phyloP scores from a whole-genome alignment of 2,888 invertebrate genomes.

The Cacoxenus indagator region DNA sequence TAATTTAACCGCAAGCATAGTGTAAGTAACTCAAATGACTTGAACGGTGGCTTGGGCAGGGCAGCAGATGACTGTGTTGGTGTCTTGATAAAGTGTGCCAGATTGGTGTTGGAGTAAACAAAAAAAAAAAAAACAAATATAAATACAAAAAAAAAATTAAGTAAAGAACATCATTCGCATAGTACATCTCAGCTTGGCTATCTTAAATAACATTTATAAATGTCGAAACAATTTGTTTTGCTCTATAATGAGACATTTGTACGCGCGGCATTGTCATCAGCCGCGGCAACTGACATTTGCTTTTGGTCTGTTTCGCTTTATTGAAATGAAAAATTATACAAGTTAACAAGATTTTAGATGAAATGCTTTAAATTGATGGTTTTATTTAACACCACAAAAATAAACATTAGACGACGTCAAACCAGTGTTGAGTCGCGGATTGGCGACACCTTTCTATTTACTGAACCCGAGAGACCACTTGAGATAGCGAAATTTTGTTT shows the following conservation, averaged over 20 bases:
- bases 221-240: conserved; percentile 57
- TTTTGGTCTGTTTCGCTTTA: background rate
- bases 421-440: no score
- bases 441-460: no score
- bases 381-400: background rate
- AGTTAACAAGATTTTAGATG: background rate
- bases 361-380: background rate
- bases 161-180: background rate
- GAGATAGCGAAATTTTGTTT: no score
- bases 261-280: conserved; percentile 31
- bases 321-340: background rate
- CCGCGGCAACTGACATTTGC: background rate
- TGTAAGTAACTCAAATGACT: conserved; percentile 58
- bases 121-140: background rate
- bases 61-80: background rate
- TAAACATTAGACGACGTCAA: no score
- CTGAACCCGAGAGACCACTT: no score
- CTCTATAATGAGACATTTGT: conserved; percentile 55
- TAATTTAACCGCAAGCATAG: conserved; percentile 64
- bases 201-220: conserved; percentile 52
- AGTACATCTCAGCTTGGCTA: conserved; percentile 5
- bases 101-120: background rate
- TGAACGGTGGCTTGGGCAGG: background rate
- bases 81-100: background rate
- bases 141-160: background rate